Percentiles rank a stretch among this genome's conserved stretches.
Evolutionary conservation across 1,140 invertebrate genomes (phyloP).

Genomic region (Glomeris maerens): DNA sequence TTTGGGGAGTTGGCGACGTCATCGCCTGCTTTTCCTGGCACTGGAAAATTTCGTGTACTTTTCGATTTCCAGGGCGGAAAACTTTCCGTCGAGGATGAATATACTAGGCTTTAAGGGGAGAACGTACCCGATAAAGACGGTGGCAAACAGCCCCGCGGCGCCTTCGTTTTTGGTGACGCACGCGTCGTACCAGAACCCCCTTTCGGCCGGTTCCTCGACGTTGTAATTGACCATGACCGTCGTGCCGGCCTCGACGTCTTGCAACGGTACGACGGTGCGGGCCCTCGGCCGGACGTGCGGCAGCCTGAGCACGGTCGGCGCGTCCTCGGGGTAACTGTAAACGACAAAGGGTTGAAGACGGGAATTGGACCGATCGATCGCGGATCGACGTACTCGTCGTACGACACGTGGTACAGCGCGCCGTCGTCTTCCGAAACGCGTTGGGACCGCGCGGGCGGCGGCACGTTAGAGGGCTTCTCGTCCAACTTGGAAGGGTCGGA

Average conservation of each 20-base stretch:
- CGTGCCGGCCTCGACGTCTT: conserved; percentile 43
- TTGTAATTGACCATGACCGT: conserved; percentile 63
- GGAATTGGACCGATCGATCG: neutral
- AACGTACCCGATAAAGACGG: conserved; percentile 30
- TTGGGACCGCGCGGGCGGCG: neutral
- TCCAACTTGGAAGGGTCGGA: neutral
- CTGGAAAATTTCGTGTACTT: too few species aligned
- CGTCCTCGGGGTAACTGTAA: conserved; percentile 34
- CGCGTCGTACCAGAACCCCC: conserved; percentile 60
- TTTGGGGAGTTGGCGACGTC: too few species aligned
- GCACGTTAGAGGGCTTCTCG: neutral
- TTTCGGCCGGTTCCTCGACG: conserved; percentile 47
- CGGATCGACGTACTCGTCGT: neutral
- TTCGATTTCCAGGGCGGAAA: too few species aligned
- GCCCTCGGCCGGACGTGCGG: conserved; percentile 52
- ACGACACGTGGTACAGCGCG: neutral
- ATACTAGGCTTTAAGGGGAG: too few species aligned
- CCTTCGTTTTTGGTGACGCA: conserved; percentile 36
- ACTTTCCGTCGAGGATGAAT: too few species aligned
- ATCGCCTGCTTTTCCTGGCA: too few species aligned
- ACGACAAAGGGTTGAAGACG: neutral
- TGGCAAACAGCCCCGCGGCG: too few species aligned
- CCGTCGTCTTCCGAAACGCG: neutral
- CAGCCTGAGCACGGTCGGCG: conserved; percentile 31
- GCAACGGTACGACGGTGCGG: conserved; percentile 36